Evolutionary conservation across 2,797 vertebrate genomes (phyloP), one percentile per base, ranked within the genome.

Genomic region (Nannoperca obscura): DNA sequence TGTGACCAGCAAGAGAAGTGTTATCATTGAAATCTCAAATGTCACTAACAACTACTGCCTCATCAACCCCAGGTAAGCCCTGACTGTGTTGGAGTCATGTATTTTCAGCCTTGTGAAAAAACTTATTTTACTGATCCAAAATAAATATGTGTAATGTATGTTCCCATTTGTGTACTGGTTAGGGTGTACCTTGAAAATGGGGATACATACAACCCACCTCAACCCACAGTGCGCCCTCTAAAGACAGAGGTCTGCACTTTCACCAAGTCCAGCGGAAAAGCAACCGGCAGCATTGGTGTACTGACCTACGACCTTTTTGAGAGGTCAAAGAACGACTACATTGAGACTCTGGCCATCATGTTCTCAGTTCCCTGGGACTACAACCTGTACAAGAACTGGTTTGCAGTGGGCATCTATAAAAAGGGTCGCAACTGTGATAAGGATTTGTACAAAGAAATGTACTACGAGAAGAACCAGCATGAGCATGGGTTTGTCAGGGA

Each of bases 351-450:
- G 78, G 91, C 93, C 61, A 75, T 95, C 75, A 94, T 95, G 94
- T 95, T 94, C 85, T 92, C 94, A 0, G 76, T 94, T 5, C 94
- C 95, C 13, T 92, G 89, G 74, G 93, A 95, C 89, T 95, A 94
- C 90, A 91, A 90, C 73, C 19, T 95, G 52, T 94, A 94, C 89
- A 92, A 92, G 64, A 91, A 95, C 81, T 94, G 92, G 93, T 92
- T 90, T 24, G 87, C 90, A 0, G 89, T 94, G 83, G 92, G 93
- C 44, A 73, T 95, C 82, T 89, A 89, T 36, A 54, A 69, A 3
- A 94, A 69, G 81, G 93, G 83, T 0, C 83, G 78, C 1, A 79
- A 73, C 38, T 94, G 93, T 17, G 88, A 95, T 12, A 75, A 92
- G 53, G 71, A 75, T 7, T 75, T 95, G 77, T 95, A 76, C 80